Evolutionary conservation across 2,113 vertebrate species (phyloP), one percentile per base, ranked within the genome.

Genomic region (Motacilla alba): DNA sequence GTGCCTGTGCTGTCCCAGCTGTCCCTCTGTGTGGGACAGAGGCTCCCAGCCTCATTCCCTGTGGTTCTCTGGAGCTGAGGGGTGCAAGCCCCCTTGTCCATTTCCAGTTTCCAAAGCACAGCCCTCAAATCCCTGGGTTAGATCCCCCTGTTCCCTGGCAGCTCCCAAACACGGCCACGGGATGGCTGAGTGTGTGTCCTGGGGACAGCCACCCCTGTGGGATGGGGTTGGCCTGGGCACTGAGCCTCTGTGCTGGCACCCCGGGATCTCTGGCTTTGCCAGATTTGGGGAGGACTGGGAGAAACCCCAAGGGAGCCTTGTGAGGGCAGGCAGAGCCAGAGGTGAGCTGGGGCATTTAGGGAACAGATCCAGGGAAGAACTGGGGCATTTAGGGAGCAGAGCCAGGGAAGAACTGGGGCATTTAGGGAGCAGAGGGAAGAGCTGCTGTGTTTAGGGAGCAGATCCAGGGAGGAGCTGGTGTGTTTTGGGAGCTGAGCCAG

Each of bases 81-180:
- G 90, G 6, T 86, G 76, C 81, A n/a, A 88, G 60, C 46, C n/a
- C 87, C 82, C 50, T 52, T 83, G 82, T 77, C 75, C 82, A 0
- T 85, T 73, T 89, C 88, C 88, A 86, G 66, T 94, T 81, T 79
- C 74, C 3, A 17, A 76, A 95, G 87, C 93, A n/a, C 75, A 52
- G 3, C 27, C 53, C 89, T 89, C 92, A 72, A 15, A 79, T 52
- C 90, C 74, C 83, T 33, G 64, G 23, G 47, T 89, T 87, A 84
- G 90, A 72, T 59, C 73, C 87, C 87, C 5, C 76, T 7, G 23
- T 60, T 59, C 87, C 81, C 70, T 91, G 90, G 76, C 89, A 89
- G 86, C 86, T 95, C 86, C 94, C 94, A 92, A 62, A 56, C 79
- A 46, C 83, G 66, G 87, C 90, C 75, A 6, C 15, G 80, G 76